Evolutionary conservation across 2,113 vertebrate genomes (phyloP).

Genomic region (Cricetomys ansorgei): DNA sequence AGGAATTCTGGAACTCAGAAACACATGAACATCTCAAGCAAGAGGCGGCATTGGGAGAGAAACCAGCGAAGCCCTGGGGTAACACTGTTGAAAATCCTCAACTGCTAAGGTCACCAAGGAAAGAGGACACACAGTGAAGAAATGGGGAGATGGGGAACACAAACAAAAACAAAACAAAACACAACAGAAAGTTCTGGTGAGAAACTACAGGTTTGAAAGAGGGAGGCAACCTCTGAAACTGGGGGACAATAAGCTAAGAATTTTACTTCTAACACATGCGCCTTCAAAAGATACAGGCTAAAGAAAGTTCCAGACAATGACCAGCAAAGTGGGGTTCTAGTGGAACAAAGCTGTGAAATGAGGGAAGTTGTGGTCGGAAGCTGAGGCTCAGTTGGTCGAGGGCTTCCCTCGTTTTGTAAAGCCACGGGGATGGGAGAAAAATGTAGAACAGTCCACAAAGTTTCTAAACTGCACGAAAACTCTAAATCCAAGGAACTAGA

Average conservation of each 20-base stretch:
- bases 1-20: neutral
- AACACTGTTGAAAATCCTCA: neutral
- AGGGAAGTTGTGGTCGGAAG: neutral
- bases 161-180: neutral
- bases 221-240: neutral
- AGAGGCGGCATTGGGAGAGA: neutral
- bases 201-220: neutral
- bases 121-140: neutral
- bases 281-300: neutral
- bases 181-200: neutral
- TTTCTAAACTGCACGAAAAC: neutral
- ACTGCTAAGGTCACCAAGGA: too few relatives aligned
- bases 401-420: neutral
- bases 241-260: neutral
- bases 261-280: neutral
- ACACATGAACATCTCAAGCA: neutral
- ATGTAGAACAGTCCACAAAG: neutral
- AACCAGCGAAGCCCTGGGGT: neutral
- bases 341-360: neutral
- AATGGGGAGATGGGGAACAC: too few relatives aligned
- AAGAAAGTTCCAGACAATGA: neutral
- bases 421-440: neutral
- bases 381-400: neutral
- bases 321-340: neutral
- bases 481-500: neutral